Evolutionary conservation across 1,140 invertebrate genomes (phyloP).

Genomic region (Papilio xuthus): DNA sequence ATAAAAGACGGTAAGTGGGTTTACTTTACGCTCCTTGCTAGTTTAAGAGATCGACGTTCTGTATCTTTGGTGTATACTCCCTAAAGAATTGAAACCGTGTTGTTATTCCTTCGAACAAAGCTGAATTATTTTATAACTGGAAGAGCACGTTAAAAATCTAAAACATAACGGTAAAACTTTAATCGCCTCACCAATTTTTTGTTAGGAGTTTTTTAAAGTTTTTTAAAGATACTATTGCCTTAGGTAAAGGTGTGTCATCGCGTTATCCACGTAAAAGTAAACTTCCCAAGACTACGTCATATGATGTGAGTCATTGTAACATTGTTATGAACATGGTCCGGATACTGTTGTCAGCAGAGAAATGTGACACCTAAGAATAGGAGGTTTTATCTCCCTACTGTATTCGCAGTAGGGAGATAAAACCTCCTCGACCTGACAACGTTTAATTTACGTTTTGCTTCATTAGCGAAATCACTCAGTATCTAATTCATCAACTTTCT

Average conservation of each 20-base stretch:
- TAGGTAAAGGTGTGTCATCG: not conserved
- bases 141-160: not conserved
- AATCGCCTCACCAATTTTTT: not conserved
- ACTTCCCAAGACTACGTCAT: slow-evolving; percentile 5
- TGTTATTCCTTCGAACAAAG: not conserved
- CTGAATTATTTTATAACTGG: too few species aligned
- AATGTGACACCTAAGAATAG: not conserved
- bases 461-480: too few species aligned
- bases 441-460: too few species aligned
- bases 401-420: not conserved
- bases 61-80: not conserved
- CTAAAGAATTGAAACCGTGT: not conserved
- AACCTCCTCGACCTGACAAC: not conserved
- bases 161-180: not conserved
- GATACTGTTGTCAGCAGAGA: not conserved
- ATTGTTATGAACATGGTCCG: not conserved
- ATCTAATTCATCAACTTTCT: too few species aligned
- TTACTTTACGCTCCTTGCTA: not conserved
- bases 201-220: not conserved
- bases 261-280: slow-evolving; percentile 11
- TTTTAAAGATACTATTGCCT: not conserved
- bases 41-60: not conserved
- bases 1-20: not conserved
- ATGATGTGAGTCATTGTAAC: not conserved
- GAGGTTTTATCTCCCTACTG: too few species aligned